Evolutionary conservation across 2,888 invertebrate species (phyloP).

Genomic region (Siphlonurus alternatus): DNA sequence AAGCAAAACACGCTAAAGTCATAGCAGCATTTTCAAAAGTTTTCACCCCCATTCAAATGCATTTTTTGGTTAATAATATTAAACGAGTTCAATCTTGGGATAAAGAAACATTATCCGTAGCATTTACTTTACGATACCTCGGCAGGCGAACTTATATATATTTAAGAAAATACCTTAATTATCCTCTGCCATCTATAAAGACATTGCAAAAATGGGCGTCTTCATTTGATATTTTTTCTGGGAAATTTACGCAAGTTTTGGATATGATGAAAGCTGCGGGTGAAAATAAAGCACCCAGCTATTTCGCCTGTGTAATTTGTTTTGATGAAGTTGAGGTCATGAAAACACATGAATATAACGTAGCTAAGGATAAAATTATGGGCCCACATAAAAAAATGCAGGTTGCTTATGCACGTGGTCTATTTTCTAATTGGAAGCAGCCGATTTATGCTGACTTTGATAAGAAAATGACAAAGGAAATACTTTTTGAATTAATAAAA

Average conservation of each 20-base stretch:
- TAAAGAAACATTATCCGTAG: constrained; percentile 1
- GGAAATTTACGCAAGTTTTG: constrained; percentile 1
- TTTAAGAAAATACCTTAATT: neutral
- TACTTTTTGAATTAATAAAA: constrained; percentile 9
- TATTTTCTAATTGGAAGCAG: constrained; percentile 13
- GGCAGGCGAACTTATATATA: neutral
- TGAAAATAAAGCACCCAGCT: neutral
- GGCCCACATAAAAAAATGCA: constrained; percentile 13
- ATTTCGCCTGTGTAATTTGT: neutral
- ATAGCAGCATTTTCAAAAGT: neutral
- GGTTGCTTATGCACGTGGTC: constrained; percentile 12
- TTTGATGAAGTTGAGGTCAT: constrained; percentile 11
- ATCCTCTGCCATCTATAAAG: constrained; percentile 6
- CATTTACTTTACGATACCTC: neutral
- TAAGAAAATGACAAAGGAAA: constrained; percentile 6
- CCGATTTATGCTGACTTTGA: constrained; percentile 13
- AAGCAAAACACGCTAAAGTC: neutral
- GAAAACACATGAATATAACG: constrained; percentile 5
- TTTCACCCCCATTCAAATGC: neutral
- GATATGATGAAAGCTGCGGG: neutral
- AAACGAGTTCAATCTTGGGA: neutral
- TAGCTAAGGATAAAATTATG: constrained; percentile 10
- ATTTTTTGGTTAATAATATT: neutral
- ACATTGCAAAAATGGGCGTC: neutral
- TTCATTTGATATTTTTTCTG: neutral